phyloP scores from a whole-genome alignment of 2,888 invertebrate species.

The Erynnis tages region DNA sequence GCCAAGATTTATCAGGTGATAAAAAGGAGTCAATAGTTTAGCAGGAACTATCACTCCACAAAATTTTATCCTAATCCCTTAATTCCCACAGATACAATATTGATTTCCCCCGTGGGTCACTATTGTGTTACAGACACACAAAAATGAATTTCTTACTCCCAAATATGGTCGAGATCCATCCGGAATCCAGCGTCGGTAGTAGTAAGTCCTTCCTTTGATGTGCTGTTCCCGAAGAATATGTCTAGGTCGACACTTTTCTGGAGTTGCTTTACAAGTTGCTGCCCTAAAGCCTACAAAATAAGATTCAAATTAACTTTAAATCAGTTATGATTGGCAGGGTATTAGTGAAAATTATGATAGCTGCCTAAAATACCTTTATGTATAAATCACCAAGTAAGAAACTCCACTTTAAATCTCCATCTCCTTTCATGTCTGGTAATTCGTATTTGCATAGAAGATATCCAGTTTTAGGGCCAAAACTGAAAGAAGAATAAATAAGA shows the following conservation, averaged over 20 bases:
- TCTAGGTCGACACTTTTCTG: slow-evolving; percentile 70
- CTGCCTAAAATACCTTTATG: slow-evolving; percentile 69
- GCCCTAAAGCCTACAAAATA: slow-evolving; percentile 59
- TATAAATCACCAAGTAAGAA: slow-evolving; percentile 67
- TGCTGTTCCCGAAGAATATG: slow-evolving; percentile 70
- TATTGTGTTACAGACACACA: too few relatives aligned
- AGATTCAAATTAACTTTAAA: background rate
- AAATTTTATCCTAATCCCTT: too few relatives aligned
- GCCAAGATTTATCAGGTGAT: too few relatives aligned
- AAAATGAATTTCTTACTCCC: slow-evolving; percentile 75
- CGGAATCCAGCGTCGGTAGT: slow-evolving; percentile 70
- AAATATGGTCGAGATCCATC: slow-evolving; percentile 71
- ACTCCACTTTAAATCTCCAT: slow-evolving; percentile 75
- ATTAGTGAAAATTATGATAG: too few relatives aligned
- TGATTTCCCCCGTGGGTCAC: too few relatives aligned
- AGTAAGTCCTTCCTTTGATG: slow-evolving; percentile 47
- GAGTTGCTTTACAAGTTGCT: slow-evolving; percentile 58
- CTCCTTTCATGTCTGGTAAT: slow-evolving; percentile 68
- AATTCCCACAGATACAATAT: too few relatives aligned
- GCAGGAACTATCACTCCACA: too few relatives aligned
- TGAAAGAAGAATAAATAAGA: slow-evolving; percentile 36
- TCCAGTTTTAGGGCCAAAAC: slow-evolving; percentile 72
- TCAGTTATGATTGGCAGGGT: background rate
- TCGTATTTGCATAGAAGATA: slow-evolving; percentile 70
- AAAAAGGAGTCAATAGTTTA: too few relatives aligned